Percentiles rank a stretch among this genome's conserved stretches.
Evolutionary conservation across 1,140 invertebrate genomes (phyloP).

Genomic region (Drosophila rufa): DNA sequence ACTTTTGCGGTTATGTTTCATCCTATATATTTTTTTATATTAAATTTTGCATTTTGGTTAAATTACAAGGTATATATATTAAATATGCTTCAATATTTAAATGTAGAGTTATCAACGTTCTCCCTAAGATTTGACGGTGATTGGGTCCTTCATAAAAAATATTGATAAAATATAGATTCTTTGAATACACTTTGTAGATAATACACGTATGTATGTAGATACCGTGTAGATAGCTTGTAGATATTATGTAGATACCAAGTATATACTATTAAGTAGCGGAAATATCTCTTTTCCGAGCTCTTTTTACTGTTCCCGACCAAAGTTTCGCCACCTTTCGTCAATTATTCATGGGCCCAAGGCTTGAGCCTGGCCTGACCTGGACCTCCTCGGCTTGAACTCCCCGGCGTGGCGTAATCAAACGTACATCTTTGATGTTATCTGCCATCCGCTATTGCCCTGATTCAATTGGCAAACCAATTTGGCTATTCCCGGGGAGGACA

Average conservation of each 20-base stretch:
- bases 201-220: neutral
- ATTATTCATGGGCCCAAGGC: conserved; percentile 14
- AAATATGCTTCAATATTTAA: neutral
- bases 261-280: neutral
- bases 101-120: neutral
- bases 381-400: neutral
- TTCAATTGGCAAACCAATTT: conserved; percentile 40
- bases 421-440: conserved; percentile 44
- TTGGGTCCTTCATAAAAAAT: neutral
- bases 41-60: neutral
- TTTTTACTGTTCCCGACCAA: neutral
- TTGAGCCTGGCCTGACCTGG: neutral
- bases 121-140: neutral
- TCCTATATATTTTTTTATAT: too few relatives aligned
- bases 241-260: too few relatives aligned
- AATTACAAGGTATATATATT: neutral
- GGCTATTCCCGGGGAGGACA: conserved; percentile 33
- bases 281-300: neutral
- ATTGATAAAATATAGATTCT: neutral
- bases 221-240: neutral
- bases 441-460: conserved; percentile 13
- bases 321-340: conserved; percentile 3
- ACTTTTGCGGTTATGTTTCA: too few relatives aligned
- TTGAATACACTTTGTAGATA: neutral
- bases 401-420: conserved; percentile 14